Base-by-base conservation (phyloP, 2,113 vertebrate genomes). In the Mustela nigripes region DNA sequence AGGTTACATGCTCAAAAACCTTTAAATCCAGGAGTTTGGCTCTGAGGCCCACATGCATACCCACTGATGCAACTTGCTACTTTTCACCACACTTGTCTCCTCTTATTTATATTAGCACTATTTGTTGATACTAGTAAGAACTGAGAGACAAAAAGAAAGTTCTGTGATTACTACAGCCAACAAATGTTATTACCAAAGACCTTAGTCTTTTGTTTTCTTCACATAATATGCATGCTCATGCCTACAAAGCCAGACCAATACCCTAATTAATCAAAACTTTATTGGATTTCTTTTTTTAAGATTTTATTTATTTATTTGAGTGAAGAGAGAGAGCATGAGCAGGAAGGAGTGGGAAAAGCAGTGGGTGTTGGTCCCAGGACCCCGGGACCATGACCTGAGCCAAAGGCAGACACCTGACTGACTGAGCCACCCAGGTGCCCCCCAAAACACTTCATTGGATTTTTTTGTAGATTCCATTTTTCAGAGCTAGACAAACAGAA, bases 61-160 rank as follows among this genome's bases (percentile, higher is more conserved):
- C 65, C 74, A 62, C 12, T 91, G 39, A 56, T 5, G 22, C 31
- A 89, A 89, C 73, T 86, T 90, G 67, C 67, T 89, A 76, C 28
- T 93, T 86, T 81, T 39, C 19, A 24, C 67, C 33, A 39, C 53
- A 89, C 58, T 91, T 97, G 80, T 94, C 45, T 78, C 62, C 82
- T 95, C 36, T 87, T 33, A n/a, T 28, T 28, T 56, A 26, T 39
- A n/a, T 7, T 33, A 79, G 12, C 33, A 7, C 15, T 22, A n/a
- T 7, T 87, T 71, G n/a, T 39, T 62, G 67, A 62, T 80, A 2
- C 7, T 62, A 5, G 2, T n/a, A 33, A 48, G 26, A 87, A 76
- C 62, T 63, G 5, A 81, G 50, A 26, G 31, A 39, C 48, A 89
- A 58, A 63, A 58, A 87, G 80, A 62, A 93, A 62, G 48, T 90